These are phyloP conservation scores for Acipenser oxyrinchus DNA, from an alignment of 2,797 vertebrate species.

Conservation along the genomic window DNA sequence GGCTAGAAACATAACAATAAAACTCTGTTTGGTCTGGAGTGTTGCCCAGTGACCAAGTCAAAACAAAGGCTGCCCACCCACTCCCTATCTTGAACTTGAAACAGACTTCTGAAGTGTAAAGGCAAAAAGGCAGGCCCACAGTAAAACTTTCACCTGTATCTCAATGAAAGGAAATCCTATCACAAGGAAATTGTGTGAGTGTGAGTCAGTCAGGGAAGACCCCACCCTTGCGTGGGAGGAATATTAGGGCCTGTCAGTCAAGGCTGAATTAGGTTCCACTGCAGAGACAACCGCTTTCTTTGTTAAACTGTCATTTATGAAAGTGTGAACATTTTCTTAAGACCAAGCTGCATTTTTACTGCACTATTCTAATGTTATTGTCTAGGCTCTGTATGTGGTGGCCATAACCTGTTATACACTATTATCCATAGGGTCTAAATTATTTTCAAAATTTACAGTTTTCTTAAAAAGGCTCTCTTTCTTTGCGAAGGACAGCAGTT, in stretches of 20 bases:
- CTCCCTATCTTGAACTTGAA: constrained; percentile 31
- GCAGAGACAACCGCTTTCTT: constrained; percentile 62
- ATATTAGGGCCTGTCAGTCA: constrained; percentile 55
- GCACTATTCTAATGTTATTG: background rate
- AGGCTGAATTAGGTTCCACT: constrained; percentile 50
- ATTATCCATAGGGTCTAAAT: too few relatives aligned
- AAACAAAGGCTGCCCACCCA: constrained; percentile 39
- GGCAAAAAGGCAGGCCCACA: constrained; percentile 34
- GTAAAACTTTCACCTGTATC: constrained; percentile 57
- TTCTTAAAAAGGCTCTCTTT: too few relatives aligned
- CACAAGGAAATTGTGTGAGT: constrained; percentile 27
- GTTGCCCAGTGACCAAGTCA: constrained; percentile 44
- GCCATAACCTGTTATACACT: too few relatives aligned
- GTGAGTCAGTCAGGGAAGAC: constrained; percentile 57
- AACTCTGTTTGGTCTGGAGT: constrained; percentile 51
- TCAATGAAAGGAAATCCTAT: constrained; percentile 28
- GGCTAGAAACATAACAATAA: constrained; percentile 42
- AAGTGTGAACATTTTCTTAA: constrained; percentile 25
- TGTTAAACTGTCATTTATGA: constrained; percentile 63
- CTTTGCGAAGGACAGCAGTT: too few relatives aligned
- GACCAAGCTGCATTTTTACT: background rate
- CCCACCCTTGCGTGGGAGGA: constrained; percentile 66
- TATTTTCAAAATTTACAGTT: too few relatives aligned
- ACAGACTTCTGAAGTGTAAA: constrained; percentile 14
- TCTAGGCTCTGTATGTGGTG: too few relatives aligned